These are phyloP conservation scores for Anolis sagrei DNA, from an alignment of 2,113 vertebrate genomes.

Conservation along the genomic window DNA sequence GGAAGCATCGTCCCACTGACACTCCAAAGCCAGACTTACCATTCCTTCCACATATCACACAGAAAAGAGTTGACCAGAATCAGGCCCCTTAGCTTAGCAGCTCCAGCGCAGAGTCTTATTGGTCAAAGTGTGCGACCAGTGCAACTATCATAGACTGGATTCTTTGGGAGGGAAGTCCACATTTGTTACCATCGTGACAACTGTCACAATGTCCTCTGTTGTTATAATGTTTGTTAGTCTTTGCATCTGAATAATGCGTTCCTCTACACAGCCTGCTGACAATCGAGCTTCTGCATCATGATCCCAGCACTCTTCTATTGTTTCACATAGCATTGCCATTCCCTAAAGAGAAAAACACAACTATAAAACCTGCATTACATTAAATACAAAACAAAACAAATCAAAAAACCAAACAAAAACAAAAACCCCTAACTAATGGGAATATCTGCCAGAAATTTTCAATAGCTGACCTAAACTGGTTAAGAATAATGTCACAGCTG, in stretches of 20 bases:
- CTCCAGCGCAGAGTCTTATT: conserved; percentile 79
- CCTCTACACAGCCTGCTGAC: conserved; percentile 96
- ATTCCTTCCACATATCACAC: conserved; percentile 32
- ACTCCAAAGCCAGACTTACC: conserved; percentile 67
- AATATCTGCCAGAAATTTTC: neutral
- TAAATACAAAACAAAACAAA: neutral
- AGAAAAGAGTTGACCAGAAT: conserved; percentile 44
- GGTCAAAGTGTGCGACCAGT: conserved; percentile 67
- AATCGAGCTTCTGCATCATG: conserved; percentile 96
- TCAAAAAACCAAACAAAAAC: too few species aligned
- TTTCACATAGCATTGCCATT: conserved; percentile 95
- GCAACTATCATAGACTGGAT: conserved; percentile 95
- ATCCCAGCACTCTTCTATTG: conserved; percentile 99
- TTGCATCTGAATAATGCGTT: conserved; percentile 96
- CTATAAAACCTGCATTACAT: rapidly evolving
- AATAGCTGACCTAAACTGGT: neutral
- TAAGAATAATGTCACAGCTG: neutral
- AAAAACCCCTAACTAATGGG: neutral
- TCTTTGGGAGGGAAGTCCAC: conserved; percentile 99
- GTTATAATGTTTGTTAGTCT: conserved; percentile 91
- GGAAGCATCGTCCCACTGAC: conserved; percentile 36
- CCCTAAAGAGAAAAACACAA: conserved; percentile 76
- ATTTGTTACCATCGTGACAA: conserved; percentile 99
- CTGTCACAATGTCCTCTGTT: conserved; percentile 96
- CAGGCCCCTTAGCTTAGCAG: conserved; percentile 76